Evolutionary conservation across 35 echinoderm and acorn worm genomes (phyloP).

Genomic region (Nesometra sesokonis): DNA sequence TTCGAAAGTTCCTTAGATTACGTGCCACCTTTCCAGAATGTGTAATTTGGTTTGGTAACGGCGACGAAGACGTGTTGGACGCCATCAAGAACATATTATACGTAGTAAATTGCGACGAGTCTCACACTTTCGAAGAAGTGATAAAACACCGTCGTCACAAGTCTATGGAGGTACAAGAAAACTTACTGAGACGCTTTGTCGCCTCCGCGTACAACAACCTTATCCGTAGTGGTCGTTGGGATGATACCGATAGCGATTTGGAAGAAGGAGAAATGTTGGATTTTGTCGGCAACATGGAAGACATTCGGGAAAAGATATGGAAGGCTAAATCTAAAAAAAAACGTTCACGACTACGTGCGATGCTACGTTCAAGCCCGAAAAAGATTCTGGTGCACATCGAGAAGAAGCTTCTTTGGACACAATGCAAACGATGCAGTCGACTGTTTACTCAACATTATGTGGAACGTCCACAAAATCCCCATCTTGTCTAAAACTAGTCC

Average conservation of each 20-base stretch:
- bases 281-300: not conserved
- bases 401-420: no score
- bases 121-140: not conserved
- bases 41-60: not conserved
- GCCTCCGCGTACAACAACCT: not conserved
- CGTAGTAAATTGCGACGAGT: not conserved
- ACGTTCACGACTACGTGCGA: not conserved
- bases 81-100: not conserved
- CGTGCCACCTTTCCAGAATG: not conserved
- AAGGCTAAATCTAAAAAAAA: not conserved
- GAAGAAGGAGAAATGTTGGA: not conserved
- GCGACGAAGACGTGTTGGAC: not conserved
- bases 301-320: not conserved
- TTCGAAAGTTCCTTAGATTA: not conserved
- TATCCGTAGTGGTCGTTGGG: not conserved
- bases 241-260: not conserved
- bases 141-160: not conserved
- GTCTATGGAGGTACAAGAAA: not conserved
- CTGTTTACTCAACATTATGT: no score
- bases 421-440: no score
- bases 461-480: no score
- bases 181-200: not conserved
- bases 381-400: no score
- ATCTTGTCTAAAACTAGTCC: no score
- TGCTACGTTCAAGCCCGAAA: not conserved